Evolutionary conservation across 2,888 invertebrate species (phyloP).

Genomic region (Synanthedon vespiformis): DNA sequence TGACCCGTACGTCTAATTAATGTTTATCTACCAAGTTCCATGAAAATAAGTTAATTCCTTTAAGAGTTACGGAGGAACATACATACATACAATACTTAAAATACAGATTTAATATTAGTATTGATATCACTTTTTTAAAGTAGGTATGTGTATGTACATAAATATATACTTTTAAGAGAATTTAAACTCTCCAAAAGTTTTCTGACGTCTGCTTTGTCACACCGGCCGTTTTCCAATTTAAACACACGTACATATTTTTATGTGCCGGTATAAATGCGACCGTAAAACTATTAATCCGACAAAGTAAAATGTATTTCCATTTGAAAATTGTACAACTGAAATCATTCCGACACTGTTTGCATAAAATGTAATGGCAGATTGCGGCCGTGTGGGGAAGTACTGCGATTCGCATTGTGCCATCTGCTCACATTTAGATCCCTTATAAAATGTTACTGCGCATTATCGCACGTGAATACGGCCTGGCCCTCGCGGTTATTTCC

Average conservation of each 20-base stretch:
- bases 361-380: constrained; percentile 66
- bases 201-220: no score
- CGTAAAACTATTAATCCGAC: neutral
- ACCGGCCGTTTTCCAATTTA: no score
- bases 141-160: no score
- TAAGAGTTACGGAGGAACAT: no score
- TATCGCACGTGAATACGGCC: constrained; percentile 60
- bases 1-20: no score
- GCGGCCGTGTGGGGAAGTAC: constrained; percentile 51
- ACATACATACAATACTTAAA: no score
- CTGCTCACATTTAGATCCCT: constrained; percentile 66
- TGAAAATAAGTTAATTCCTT: no score
- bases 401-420: constrained; percentile 61
- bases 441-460: constrained; percentile 68
- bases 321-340: constrained; percentile 8
- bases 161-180: no score
- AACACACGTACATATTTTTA: neutral
- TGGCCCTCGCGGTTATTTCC: constrained; percentile 52
- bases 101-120: no score
- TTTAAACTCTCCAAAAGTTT: no score
- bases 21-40: no score
- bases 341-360: constrained; percentile 17
- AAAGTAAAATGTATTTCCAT: constrained; percentile 10
- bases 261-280: neutral
- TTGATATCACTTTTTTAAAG: no score